Evolutionary conservation across 2,113 vertebrate genomes (phyloP), one percentile per base, ranked within the genome.

Genomic region (Leuciscus idus): DNA sequence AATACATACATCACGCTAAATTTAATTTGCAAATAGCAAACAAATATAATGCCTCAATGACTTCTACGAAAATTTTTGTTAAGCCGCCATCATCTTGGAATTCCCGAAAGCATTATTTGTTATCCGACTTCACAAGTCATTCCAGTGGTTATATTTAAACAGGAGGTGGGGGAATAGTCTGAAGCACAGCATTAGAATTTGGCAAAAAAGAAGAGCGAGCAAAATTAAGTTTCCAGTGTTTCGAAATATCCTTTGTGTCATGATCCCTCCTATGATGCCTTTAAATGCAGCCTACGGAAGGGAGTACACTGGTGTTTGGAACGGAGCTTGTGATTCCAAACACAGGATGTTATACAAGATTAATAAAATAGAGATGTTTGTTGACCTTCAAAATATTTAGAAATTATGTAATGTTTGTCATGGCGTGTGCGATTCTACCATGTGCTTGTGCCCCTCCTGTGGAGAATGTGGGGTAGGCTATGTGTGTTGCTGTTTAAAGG

Each of bases 381-480:
- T 83, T 83, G 62, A 83, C 48, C 28, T 70, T 83, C 17, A 46
- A 48, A 81, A 68, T 85, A 55, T 33, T 52, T 26, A 46, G 50
- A 48, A 64, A 72, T 36, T 88, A 87, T 50, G 68, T 85, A 89
- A 87, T 66, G 0, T 43, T 89, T 85, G 91, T 92, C 91, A 91
- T 91, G 73, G 70, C 26, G 0, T 39, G 68, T 84, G 73, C 9
- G 62, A 81, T 88, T 90, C 86, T 89, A 92, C 91, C 90, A 90
- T 73, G 86, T 86, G 70, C 87, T 88, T 89, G 91, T 91, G 85
- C 70, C 90, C 88, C 90, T 91, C 89, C 46, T 91, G 89, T 75
- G 7, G 91, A 89, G 92, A 93, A 94, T 95, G 89, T 83, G 70
- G 17, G 90, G 92, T 89, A n/a, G n/a, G n/a, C n/a, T n/a, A 92